Evolutionary conservation across 2,888 invertebrate genomes (phyloP), one percentile per base, ranked within the genome.

Genomic region (Pachycephus smyrnensis): DNA sequence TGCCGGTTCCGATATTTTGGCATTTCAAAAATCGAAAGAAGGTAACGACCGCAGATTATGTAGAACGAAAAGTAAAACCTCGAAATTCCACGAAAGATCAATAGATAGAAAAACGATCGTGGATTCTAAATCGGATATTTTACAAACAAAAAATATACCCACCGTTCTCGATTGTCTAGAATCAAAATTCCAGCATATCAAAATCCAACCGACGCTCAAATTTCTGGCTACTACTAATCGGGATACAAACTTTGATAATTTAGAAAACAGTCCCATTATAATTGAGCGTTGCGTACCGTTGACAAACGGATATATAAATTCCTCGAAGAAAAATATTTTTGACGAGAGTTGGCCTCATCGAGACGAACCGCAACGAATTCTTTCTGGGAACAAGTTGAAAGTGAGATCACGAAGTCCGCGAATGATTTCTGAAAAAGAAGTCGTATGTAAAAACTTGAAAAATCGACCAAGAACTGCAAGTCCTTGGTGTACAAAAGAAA

Each of bases 281-380:
- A 74, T 77, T 32, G 75, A 73, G 40, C 79, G 55, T 32, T 79
- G 76, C 74, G 71, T 36, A 12, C 69, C 73, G 68, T 36, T 23
- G 23, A 71, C 11, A 30, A 76, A 55, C 73, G 69, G 2, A 9
- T 9, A 55, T 55, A 69, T 30, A 55, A 81, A 77, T 75, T 76
- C 15, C 6, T 68, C 23, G 11, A 73, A 73, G 69, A 75, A 74
- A 75, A 69, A 30, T n/a, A 15, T 11, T 73, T 68, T 0, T 77
- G 79, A 12, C 78, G 12, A 73, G 32, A 1, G 69, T 78, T 2
- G 82, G 80, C 11, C 80, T 77, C 32, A 35, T 81, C 12, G 80
- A 80, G 37, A 82, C 23, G 55, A 55, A 23, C 55, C 55, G 6
- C 55, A 55, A 55, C 55, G 55, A 55, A 55, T 55, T 15, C 23